These are phyloP conservation scores for Lasioglossum zephyrum DNA, from an alignment of 2,888 invertebrate genomes.

Conservation along the genomic window DNA sequence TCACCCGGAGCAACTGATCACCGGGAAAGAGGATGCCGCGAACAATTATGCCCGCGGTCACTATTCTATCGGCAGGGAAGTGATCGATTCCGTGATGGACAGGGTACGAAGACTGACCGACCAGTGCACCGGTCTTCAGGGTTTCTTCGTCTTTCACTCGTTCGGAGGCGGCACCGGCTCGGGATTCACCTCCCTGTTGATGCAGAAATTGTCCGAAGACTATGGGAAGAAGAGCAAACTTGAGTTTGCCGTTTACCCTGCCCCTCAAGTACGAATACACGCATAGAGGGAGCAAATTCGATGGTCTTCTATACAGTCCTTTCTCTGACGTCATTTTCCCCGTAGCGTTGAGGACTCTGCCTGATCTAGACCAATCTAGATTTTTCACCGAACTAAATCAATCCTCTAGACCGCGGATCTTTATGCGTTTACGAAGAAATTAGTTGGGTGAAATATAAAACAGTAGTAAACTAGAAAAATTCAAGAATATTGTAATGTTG, in stretches of 20 bases:
- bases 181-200: constrained; percentile 95
- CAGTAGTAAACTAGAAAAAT: too few relatives aligned
- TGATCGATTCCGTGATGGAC: constrained; percentile 93
- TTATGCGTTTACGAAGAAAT: too few relatives aligned
- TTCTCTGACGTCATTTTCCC: not conserved
- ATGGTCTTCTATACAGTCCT: not conserved
- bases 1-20: constrained; percentile 96
- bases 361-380: not conserved
- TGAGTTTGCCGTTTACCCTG: constrained; percentile 97
- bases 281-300: not conserved
- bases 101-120: constrained; percentile 93
- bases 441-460: too few relatives aligned
- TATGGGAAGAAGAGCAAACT: constrained; percentile 97
- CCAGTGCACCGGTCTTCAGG: constrained; percentile 94
- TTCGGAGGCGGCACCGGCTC: constrained; percentile 96
- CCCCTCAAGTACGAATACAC: constrained; percentile 89
- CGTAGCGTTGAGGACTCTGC: not conserved
- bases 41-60: constrained; percentile 98
- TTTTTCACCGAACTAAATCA: not conserved
- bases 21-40: constrained; percentile 96
- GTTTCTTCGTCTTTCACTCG: constrained; percentile 96
- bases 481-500: too few relatives aligned
- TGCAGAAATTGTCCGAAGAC: constrained; percentile 96
- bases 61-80: constrained; percentile 96
- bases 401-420: not conserved